A percentile compares a stretch with the other conserved stretches of the same genome.
phyloP scores from a whole-genome alignment of 2,888 invertebrate species.

The Drosophila kambysellisi region DNA sequence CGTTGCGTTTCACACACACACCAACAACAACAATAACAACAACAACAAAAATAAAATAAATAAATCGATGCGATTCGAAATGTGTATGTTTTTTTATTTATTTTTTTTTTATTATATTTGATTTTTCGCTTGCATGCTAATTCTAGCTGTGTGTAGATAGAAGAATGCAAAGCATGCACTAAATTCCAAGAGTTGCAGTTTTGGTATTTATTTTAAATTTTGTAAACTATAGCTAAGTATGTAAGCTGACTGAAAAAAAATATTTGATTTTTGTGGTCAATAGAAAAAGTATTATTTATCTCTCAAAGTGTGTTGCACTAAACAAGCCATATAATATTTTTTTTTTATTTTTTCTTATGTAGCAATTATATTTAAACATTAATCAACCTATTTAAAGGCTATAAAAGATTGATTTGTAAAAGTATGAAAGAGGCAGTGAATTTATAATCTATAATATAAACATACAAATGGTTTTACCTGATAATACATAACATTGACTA shows the following conservation, averaged over 20 bases:
- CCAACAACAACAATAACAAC: constrained; percentile 1
- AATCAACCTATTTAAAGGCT: too few species aligned
- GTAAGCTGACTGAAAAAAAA: too few species aligned
- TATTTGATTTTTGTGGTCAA: not conserved
- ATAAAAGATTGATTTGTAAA: too few species aligned
- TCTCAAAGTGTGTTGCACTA: too few species aligned
- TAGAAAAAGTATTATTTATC: not conserved
- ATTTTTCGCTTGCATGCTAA: constrained; percentile 53
- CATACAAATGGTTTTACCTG: too few species aligned
- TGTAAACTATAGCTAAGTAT: not conserved
- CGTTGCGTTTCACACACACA: constrained; percentile 72
- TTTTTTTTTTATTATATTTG: not conserved
- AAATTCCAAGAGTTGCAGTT: not conserved
- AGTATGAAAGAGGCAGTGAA: too few species aligned
- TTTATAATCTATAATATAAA: too few species aligned
- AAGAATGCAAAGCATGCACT: not conserved
- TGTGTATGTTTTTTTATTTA: constrained; percentile 13
- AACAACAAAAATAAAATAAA: too few species aligned
- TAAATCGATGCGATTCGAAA: constrained; percentile 55
- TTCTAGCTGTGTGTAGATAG: constrained; percentile 20
- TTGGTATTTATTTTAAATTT: not conserved
- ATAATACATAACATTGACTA: too few species aligned
- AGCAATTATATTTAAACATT: too few species aligned
- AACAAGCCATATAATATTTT: too few species aligned
- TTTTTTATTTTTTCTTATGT: too few species aligned